These are phyloP conservation scores for Sebastes kiyomatsui DNA, from an alignment of 2,797 vertebrate species.

Conservation along the genomic window DNA sequence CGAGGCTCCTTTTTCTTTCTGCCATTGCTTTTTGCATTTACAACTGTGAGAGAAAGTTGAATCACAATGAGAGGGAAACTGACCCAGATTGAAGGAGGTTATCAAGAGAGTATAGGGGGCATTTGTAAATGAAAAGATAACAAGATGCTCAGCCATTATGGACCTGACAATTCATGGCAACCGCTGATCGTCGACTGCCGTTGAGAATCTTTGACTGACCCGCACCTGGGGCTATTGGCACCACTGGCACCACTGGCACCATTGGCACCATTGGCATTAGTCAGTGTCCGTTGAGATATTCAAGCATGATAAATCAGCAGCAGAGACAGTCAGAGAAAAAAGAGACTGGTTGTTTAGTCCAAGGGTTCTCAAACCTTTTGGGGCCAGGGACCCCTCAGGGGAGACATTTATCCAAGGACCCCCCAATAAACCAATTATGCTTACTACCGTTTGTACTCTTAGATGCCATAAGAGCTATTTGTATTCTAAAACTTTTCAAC, in stretches of 20 bases:
- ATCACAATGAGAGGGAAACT: conserved; percentile 8
- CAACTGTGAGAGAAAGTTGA: conserved; percentile 40
- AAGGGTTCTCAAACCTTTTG: too few species aligned
- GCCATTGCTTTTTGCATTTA: conserved; percentile 17
- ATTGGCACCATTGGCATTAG: background rate
- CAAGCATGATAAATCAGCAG: background rate
- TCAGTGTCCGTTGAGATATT: background rate
- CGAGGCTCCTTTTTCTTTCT: background rate
- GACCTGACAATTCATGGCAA: background rate
- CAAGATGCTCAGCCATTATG: background rate
- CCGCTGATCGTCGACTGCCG: background rate
- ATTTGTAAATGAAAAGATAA: conserved; percentile 3
- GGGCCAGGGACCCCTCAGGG: too few species aligned
- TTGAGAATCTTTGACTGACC: background rate
- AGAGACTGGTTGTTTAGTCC: background rate
- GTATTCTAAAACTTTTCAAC: too few species aligned
- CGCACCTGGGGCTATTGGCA: background rate
- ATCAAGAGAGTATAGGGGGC: background rate
- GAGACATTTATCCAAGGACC: too few species aligned
- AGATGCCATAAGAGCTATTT: too few species aligned
- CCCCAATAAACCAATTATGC: too few species aligned
- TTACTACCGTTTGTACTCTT: too few species aligned
- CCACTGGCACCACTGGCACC: background rate
- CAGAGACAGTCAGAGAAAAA: background rate
- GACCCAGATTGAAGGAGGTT: background rate